phyloP scores from a whole-genome alignment of 2,113 vertebrate species.

The Psilopsiagon aurifrons region DNA sequence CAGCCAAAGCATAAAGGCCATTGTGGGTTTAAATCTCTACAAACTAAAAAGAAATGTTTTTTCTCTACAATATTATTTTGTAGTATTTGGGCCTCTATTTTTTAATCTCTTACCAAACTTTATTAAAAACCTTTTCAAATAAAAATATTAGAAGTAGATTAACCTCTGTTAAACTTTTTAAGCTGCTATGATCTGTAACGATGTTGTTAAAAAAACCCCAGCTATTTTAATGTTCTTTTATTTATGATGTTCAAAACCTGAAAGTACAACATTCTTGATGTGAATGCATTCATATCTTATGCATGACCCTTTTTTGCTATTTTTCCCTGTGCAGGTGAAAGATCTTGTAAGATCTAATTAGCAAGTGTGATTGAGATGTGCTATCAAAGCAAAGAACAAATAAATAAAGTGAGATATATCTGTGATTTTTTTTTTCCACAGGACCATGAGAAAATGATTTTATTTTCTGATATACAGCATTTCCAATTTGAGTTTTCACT shows the following conservation, averaged over 20 bases:
- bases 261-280: background rate
- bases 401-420: background rate
- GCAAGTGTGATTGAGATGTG: background rate
- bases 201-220: background rate
- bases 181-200: conserved; percentile 33
- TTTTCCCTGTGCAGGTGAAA: conserved; percentile 36
- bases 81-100: background rate
- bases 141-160: background rate
- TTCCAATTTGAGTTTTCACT: background rate
- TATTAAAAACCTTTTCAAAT: background rate
- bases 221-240: conserved; percentile 14
- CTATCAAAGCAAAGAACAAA: conserved; percentile 61
- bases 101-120: background rate
- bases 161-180: conserved; percentile 36
- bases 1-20: background rate
- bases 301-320: conserved; percentile 41
- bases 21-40: background rate
- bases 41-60: background rate
- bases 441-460: background rate
- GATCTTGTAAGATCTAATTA: conserved; percentile 36
- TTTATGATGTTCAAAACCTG: conserved; percentile 33
- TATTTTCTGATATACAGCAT: background rate
- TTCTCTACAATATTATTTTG: background rate
- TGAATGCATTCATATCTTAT: conserved; percentile 18
- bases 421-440: background rate